phyloP scores from a whole-genome alignment of 2,888 invertebrate genomes.

The Euproctis similis region DNA sequence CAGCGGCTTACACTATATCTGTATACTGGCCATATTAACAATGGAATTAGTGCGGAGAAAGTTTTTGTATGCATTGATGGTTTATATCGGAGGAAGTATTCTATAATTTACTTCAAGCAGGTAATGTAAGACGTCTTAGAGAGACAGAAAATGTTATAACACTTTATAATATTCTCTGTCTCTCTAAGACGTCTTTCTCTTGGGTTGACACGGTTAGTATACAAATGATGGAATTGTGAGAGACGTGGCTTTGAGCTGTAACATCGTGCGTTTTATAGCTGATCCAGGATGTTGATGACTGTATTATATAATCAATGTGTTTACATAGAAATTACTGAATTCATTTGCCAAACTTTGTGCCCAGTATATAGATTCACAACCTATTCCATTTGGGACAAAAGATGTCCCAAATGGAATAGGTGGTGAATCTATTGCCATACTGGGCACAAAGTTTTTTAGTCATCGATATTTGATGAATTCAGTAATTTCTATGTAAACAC shows the following conservation, averaged over 20 bases:
- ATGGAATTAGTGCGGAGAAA: conserved; percentile 1
- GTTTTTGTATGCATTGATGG: conserved; percentile 13
- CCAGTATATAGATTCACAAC: too few relatives aligned
- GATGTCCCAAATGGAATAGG: too few relatives aligned
- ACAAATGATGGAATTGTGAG: conserved; percentile 41
- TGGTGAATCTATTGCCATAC: too few relatives aligned
- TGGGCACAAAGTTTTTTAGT: too few relatives aligned
- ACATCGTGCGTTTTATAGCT: conserved; percentile 18
- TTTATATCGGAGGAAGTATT: conserved; percentile 17
- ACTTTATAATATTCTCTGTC: neutral
- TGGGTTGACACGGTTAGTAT: conserved; percentile 39
- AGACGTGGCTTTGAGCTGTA: conserved; percentile 14
- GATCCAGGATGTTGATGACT: conserved; percentile 8
- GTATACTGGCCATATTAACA: too few relatives aligned
- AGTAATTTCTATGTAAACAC: too few relatives aligned
- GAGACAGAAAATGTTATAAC: conserved; percentile 1
- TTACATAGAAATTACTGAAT: too few relatives aligned
- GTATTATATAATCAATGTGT: too few relatives aligned
- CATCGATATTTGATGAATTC: too few relatives aligned
- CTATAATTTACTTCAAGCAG: conserved; percentile 17
- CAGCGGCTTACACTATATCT: too few relatives aligned
- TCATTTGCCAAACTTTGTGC: too few relatives aligned
- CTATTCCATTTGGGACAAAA: too few relatives aligned
- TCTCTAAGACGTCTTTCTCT: neutral
- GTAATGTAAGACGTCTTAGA: conserved; percentile 15